Evolutionary conservation across 2,888 invertebrate species (phyloP), one percentile per base, ranked within the genome.

Genomic region (Aleiodes alternator): DNA sequence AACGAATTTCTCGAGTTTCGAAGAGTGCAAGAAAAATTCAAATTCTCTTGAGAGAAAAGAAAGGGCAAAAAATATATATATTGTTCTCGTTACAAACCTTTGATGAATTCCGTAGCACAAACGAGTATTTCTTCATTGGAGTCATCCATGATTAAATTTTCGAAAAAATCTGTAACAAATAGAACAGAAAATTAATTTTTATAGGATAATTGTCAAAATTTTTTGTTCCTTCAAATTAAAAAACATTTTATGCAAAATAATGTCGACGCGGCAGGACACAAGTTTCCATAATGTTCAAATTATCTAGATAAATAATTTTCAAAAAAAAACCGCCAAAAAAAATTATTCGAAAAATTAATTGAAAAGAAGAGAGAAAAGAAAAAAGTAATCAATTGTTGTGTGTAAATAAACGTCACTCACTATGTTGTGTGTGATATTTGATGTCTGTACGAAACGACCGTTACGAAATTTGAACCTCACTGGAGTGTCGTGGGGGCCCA

Each of bases 91-190:
- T 12, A 59, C 34, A 51, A 84, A 89, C 89, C 88, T 87, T 86
- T 88, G 73, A 89, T 86, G 76, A 89, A 86, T 80, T 89, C 89
- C 7, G 87, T 84, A 23, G 86, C 83, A 43, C 85, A 86, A 29
- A 88, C 81, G 57, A 88, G 77, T 76, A 84, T 78, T 69, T 86
- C 85, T 69, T 86, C 85, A 59, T 84, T 84, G 78, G 83, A 84
- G 75, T 87, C 86, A 74, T 88, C 88, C 88, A 88, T 88, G 73
- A 72, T 53, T 51, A 23, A 73, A 14, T 51, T 51, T 34, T 59
- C 55, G n/a, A 68, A 57, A 77, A 71, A 61, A 55, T 50, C 57
- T 48, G 59, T 31, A 70, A 64, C 51, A 29, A 56, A 56, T 31
- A 66, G 38, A 34, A 43, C n/a, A 53, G 7, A 59, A 38, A 57